phyloP scores from a whole-genome alignment of 2,113 vertebrate species.

The Laterallus jamaicensis region DNA sequence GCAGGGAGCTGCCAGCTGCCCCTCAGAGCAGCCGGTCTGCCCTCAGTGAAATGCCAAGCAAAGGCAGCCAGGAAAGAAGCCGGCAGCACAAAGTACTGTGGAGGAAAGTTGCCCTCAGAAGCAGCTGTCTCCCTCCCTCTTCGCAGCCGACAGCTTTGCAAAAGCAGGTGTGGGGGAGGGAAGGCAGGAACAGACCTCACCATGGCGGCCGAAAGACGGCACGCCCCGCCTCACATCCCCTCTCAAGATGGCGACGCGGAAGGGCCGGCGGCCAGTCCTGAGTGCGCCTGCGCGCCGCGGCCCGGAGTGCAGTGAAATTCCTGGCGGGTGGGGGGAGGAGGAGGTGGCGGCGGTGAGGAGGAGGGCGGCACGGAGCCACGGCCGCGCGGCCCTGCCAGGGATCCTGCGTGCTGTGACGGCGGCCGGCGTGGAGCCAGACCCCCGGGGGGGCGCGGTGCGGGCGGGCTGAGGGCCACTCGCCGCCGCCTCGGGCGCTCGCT shows the following conservation, averaged over 20 bases:
- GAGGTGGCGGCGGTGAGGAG: background rate
- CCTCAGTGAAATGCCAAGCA: background rate
- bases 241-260: conserved; percentile 53
- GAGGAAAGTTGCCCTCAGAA: background rate
- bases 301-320: conserved; percentile 60
- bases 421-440: background rate
- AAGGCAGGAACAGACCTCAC: conserved; percentile 18
- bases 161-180: no score
- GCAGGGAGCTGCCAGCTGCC: background rate
- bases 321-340: conserved; percentile 41
- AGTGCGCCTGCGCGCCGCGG: conserved; percentile 59
- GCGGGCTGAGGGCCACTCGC: conserved; percentile 9
- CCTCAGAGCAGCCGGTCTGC: background rate
- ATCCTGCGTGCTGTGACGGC: conserved; percentile 50
- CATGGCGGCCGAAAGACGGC: conserved; percentile 5
- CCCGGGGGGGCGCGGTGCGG: conserved; percentile 37
- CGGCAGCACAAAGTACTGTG: background rate
- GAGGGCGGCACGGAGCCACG: conserved; percentile 20
- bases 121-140: no score
- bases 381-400: conserved; percentile 39
- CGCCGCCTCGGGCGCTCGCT: conserved; percentile 34
- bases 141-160: background rate
- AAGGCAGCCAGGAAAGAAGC: background rate
- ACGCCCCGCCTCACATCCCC: background rate
- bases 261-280: background rate